These are phyloP conservation scores for Microplitis deprimator DNA, from an alignment of 2,888 invertebrate genomes.

Conservation along the genomic window DNA sequence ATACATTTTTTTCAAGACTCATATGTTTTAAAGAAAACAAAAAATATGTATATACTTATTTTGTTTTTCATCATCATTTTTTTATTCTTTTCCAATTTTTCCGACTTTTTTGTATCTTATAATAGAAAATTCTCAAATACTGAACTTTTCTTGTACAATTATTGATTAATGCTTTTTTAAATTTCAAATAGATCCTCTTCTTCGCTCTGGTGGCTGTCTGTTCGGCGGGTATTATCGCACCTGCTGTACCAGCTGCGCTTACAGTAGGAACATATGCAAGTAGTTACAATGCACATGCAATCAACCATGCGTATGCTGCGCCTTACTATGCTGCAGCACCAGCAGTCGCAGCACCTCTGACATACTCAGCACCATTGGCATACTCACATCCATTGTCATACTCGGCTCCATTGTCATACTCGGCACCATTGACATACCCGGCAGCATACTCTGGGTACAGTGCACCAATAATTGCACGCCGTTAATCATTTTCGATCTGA, in stretches of 20 bases:
- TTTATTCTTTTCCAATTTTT: too few species aligned
- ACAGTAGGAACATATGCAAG: slow-evolving; percentile 82
- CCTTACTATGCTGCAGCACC: slow-evolving; percentile 73
- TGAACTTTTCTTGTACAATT: not conserved
- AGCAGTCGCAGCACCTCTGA: slow-evolving; percentile 55
- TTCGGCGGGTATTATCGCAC: slow-evolving; percentile 62
- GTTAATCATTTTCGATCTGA: slow-evolving; percentile 53
- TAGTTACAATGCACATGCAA: slow-evolving; percentile 82
- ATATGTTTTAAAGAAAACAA: too few species aligned
- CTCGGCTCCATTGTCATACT: slow-evolving; percentile 17
- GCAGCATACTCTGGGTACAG: slow-evolving; percentile 53
- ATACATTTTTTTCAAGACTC: too few species aligned
- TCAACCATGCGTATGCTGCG: slow-evolving; percentile 83
- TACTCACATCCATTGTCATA: slow-evolving; percentile 26
- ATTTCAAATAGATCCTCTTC: slow-evolving; percentile 58
- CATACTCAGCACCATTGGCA: slow-evolving; percentile 51
- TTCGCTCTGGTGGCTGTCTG: slow-evolving; percentile 61
- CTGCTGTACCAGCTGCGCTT: slow-evolving; percentile 72
- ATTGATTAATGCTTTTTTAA: slow-evolving; percentile 29
- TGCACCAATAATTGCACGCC: slow-evolving; percentile 57
- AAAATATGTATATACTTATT: too few species aligned
- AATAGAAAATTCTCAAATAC: too few species aligned
- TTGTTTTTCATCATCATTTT: too few species aligned
- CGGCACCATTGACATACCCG: slow-evolving; percentile 42
- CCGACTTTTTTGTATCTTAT: too few species aligned